These are phyloP conservation scores for Acyrthosiphon pisum DNA, from an alignment of 1,140 invertebrate genomes.

Conservation along the genomic window DNA sequence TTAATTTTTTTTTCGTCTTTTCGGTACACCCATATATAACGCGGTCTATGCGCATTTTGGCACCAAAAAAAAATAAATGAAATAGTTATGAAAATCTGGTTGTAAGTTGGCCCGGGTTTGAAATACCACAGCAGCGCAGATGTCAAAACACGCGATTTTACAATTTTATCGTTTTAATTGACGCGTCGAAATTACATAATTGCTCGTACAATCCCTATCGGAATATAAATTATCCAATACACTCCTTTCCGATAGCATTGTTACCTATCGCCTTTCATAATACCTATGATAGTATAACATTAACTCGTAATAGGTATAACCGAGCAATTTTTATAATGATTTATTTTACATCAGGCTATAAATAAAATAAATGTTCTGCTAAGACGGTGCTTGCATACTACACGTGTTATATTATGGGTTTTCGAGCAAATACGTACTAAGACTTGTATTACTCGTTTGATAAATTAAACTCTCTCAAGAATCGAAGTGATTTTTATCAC, in stretches of 20 bases:
- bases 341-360: background rate
- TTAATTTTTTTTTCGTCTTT: background rate
- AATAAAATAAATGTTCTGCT: background rate
- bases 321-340: background rate
- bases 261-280: background rate
- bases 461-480: background rate
- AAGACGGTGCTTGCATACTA: background rate
- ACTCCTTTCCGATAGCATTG: background rate
- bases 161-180: background rate
- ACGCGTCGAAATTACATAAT: background rate
- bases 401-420: background rate
- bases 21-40: background rate
- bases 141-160: background rate
- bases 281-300: background rate
- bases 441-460: background rate
- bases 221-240: background rate
- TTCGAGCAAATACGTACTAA: background rate
- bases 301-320: background rate
- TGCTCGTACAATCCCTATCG: background rate
- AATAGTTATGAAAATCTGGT: background rate
- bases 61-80: background rate
- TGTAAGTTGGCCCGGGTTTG: background rate
- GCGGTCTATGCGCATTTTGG: background rate
- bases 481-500: no score
- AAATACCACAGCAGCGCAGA: background rate